Base-by-base conservation (phyloP, 2,113 vertebrate species). In the Notothenia coriiceps region DNA sequence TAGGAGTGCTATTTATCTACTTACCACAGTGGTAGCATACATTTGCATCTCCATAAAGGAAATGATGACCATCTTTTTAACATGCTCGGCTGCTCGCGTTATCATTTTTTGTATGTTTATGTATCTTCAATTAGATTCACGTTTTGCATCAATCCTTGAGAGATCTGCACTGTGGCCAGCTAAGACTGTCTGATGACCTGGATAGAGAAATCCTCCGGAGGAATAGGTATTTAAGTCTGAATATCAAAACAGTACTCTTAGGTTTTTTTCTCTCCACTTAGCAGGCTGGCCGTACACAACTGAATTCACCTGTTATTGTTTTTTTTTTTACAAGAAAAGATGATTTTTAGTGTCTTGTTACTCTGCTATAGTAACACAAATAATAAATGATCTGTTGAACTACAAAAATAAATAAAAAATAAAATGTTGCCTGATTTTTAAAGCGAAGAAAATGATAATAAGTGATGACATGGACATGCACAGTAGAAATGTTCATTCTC, bases 111-210 rank as follows among this genome's bases (percentile, higher is more conserved):
- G 10, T 80, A 5, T 59, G 66, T 40, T 40, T 7, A 40, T 40
- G 5, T 40, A 40, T 40, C 35, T 40, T 40, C 6, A 40, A 6
- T 40, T 85, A 99, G 98, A 73, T 98, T 70, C 97, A 99, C 84
- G 88, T 87, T 61, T 82, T 98, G 71, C 97, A 99, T 82, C 96
- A 96, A 81, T 97, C 97, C 33, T 84, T 99, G 80, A 94, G 97
- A 82, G 97, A 99, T 82, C 94, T 99, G 77, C 95, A 88, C 54
- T 96, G 94, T 86, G 97, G 96, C 80, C 98, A 99, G 82, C 69
- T 96, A 84, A 96, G 96, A 43, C 90, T 98, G 3, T 95, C 95
- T 81, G 94, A 96, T 5, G 97, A 99, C 78, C 91, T 99, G 87
- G 96, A 95, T 84, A 94, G 93, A 66, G 97, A 99, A 78, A 91